A percentile compares a stretch with the other conserved stretches of the same genome.
These are phyloP conservation scores for Drosophila kikkawai DNA, from an alignment of 1,140 invertebrate genomes.

Conservation along the genomic window DNA sequence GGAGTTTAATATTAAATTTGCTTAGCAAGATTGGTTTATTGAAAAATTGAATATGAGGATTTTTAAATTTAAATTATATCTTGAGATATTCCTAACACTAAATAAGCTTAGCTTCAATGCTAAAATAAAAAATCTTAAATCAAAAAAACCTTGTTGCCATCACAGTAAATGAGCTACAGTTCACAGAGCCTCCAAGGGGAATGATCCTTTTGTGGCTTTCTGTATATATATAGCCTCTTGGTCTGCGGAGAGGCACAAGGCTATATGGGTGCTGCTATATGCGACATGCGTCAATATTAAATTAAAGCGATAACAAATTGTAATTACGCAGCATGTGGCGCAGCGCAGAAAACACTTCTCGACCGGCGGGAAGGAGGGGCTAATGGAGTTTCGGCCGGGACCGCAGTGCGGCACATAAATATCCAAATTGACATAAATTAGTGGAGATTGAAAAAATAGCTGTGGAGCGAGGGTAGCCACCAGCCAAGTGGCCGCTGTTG, in stretches of 20 bases:
- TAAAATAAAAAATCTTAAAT: no score
- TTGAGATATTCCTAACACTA: no score
- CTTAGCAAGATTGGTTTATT: background rate
- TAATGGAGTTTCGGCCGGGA: conserved; percentile 49
- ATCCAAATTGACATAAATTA: conserved; percentile 68
- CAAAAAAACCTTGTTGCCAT: background rate
- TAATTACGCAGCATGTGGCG: conserved; percentile 59
- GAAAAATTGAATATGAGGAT: background rate
- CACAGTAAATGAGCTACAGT: background rate
- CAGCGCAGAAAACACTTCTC: conserved; percentile 17
- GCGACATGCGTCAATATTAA: conserved; percentile 61
- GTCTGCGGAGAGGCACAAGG: conserved; percentile 3
- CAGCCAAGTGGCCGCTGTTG: conserved; percentile 27
- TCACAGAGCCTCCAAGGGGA: background rate
- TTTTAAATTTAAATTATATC: background rate
- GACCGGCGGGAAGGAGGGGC: conserved; percentile 4
- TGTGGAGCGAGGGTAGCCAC: conserved; percentile 4
- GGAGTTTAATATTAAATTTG: background rate
- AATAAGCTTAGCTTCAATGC: no score
- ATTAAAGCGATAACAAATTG: conserved; percentile 68
- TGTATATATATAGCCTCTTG: background rate
- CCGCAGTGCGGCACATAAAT: conserved; percentile 58
- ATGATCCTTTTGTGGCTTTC: background rate
- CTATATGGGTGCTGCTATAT: conserved; percentile 10
- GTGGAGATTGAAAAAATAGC: conserved; percentile 61